phyloP scores from a whole-genome alignment of 2,113 vertebrate species.

The Epinephelus cyanopodus region DNA sequence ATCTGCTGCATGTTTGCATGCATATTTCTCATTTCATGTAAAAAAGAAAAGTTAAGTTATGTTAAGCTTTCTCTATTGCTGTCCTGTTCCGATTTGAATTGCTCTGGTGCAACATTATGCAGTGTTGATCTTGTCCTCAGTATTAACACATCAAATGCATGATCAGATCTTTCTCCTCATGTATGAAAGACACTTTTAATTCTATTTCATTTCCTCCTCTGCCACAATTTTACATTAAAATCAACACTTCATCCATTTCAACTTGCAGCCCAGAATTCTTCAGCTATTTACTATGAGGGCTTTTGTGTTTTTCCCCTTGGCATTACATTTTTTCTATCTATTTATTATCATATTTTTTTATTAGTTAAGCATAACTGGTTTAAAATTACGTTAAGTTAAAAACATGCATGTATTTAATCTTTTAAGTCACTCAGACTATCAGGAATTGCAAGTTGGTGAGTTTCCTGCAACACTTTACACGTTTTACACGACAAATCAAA shows the following conservation, averaged over 20 bases:
- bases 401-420: slow-evolving; percentile 56
- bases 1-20: slow-evolving; percentile 49
- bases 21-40: slow-evolving; percentile 36
- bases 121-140: neutral
- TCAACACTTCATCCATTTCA: slow-evolving; percentile 15
- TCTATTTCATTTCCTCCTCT: neutral
- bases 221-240: slow-evolving; percentile 33
- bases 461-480: slow-evolving; percentile 7
- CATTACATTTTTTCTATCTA: slow-evolving; percentile 9
- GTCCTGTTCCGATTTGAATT: slow-evolving; percentile 1
- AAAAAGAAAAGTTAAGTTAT: neutral
- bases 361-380: neutral
- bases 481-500: slow-evolving; percentile 22
- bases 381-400: neutral
- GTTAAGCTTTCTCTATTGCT: neutral
- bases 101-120: neutral
- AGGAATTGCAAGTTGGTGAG: slow-evolving; percentile 59
- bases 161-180: neutral
- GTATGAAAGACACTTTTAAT: slow-evolving; percentile 25
- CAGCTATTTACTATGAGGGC: slow-evolving; percentile 12
- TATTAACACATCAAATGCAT: slow-evolving; percentile 18
- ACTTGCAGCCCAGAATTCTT: slow-evolving; percentile 13
- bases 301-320: slow-evolving; percentile 1
- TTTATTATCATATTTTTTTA: neutral
- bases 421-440: slow-evolving; percentile 44